Conservation (phyloP, 1,140 invertebrate species). For the Achroia grisella region DNA sequence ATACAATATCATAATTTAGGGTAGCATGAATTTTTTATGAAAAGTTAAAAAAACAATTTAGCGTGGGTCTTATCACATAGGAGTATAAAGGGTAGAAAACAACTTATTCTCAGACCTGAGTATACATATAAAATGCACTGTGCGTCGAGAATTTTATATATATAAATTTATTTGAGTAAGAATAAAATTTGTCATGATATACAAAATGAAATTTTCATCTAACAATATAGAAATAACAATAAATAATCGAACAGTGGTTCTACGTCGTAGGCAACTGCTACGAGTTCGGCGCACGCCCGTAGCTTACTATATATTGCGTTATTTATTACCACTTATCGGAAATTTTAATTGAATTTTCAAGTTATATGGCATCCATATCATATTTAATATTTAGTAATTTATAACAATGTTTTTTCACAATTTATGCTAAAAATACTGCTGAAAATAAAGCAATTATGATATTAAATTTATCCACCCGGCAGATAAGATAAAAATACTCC, state of each 20-base stretch:
- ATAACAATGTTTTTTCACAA: neutral
- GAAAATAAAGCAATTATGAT: too few species aligned
- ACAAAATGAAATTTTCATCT: neutral
- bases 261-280: slow-evolving; percentile 9
- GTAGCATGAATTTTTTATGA: too few species aligned
- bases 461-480: too few species aligned
- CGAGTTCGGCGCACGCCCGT: neutral
- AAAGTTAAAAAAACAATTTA: neutral
- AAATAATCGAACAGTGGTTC: slow-evolving; percentile 5
- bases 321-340: slow-evolving; percentile 4
- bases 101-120: too few species aligned
- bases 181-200: neutral
- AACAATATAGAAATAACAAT: slow-evolving; percentile 2
- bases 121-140: neutral
- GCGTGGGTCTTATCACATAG: too few species aligned
- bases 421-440: neutral
- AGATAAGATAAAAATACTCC: too few species aligned
- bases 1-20: too few species aligned
- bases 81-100: too few species aligned
- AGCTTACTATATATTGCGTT: slow-evolving; percentile 1
- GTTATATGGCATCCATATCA: neutral
- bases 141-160: neutral
- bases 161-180: neutral
- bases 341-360: slow-evolving; percentile 5
- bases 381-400: neutral